Evolutionary conservation across 1,140 invertebrate genomes (phyloP), one percentile per base, ranked within the genome.

Genomic region (Scaptodrosophila lebanonensis): DNA sequence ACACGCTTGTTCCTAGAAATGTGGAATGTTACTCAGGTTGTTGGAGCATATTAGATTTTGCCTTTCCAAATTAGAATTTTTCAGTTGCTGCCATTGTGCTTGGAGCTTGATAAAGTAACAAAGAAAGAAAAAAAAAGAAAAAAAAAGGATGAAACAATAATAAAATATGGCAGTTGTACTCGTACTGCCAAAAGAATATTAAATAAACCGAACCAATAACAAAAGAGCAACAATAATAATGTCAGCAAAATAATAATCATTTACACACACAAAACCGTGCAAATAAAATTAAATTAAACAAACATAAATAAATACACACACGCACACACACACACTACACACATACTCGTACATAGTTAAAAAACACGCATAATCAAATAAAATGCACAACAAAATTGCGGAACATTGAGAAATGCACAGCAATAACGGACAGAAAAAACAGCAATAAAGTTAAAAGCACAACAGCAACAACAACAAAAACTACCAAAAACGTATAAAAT

Each of bases 191-290:
- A 68, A 36, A 40, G 49, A 54, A 51, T 50, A 43, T 16, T 9
- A 61, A 66, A 53, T 56, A 42, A 35, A 43, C 47, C 30, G 18
- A 44, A 16, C 35, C 49, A 42, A 56, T 20, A 48, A 39, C 42
- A 22, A 54, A 52, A 54, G 16, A 30, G 9, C 30, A 52, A 48
- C 48, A 18, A 54, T 3, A 17, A 7, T 13, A 43, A 36, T 9
- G 2, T 20, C 5, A 40, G 20, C 18, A 25, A 25, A 20, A 22
- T 20, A 32, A 59, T 59, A 75, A 54, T 66, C 61, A 70, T 70
- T 70, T 76, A 58, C 71, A 77, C 61, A 25, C 8, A 70, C 62
- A 76, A 76, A 61, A 70, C 63, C 51, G 53, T 76, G 48, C 48
- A 65, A 75, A 66, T 62, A 65, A 25, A 45, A 38, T 33, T 50